phyloP scores from a whole-genome alignment of 2,797 vertebrate species.

The Anabacerthia variegaticeps region DNA sequence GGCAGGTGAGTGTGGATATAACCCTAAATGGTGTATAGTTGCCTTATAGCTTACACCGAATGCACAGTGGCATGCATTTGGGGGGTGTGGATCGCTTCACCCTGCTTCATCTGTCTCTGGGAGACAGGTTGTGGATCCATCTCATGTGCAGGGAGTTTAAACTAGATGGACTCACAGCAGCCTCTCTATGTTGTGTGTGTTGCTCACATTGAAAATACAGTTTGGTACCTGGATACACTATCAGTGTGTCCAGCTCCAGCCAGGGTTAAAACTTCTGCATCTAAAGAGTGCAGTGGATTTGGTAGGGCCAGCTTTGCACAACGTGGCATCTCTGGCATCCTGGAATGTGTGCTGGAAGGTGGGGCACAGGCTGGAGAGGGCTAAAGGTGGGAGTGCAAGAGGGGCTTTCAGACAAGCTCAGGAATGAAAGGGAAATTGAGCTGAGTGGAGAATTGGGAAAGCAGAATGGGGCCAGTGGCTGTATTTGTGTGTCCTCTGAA shows the following conservation, averaged over 20 bases:
- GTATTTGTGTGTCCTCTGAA: not conserved
- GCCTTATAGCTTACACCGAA: not conserved
- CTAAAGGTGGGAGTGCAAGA: not conserved
- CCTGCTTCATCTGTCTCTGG: not conserved
- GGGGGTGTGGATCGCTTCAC: not conserved
- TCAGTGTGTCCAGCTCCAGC: not conserved
- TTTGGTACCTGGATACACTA: not conserved
- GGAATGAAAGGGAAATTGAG: not conserved
- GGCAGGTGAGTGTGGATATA: not conserved
- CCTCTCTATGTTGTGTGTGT: not conserved
- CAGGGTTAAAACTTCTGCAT: not conserved
- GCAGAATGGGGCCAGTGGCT: not conserved
- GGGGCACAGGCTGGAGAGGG: not conserved
- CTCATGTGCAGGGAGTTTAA: not conserved
- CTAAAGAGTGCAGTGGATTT: not conserved
- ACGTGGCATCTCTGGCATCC: accelerated
- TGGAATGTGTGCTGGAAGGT: not conserved
- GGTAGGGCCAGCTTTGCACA: not conserved
- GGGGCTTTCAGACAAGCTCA: not conserved
- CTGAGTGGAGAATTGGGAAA: not conserved
- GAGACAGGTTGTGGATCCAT: not conserved
- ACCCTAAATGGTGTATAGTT: not conserved
- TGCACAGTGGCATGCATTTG: not conserved
- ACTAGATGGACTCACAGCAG: not conserved
- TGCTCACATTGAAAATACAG: not conserved